Evolutionary conservation across 1,140 invertebrate genomes (phyloP), one percentile per base, ranked within the genome.

Genomic region (Uloborus diversus): DNA sequence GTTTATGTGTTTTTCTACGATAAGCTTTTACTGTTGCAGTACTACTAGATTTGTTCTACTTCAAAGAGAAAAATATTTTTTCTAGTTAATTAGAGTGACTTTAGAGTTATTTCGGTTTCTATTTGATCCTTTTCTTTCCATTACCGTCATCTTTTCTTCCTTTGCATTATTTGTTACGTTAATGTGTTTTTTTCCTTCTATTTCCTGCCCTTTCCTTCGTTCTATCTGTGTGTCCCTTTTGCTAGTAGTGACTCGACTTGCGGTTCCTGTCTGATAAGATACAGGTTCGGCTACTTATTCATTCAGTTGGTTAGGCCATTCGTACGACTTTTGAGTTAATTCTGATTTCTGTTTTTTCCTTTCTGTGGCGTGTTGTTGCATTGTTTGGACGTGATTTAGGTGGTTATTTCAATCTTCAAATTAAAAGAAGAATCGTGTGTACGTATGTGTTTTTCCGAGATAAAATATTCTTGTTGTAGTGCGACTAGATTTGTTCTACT

Each of bases 91-190:
- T n/a, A n/a, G n/a, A n/a, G n/a, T n/a, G n/a, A n/a, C n/a, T n/a
- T n/a, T n/a, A n/a, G n/a, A n/a, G n/a, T n/a, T n/a, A n/a, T n/a
- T n/a, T n/a, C n/a, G n/a, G n/a, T n/a, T n/a, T n/a, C n/a, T n/a
- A n/a, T n/a, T 73, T 59, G 69, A 73, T 73, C 56, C 69, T 49
- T 73, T 61, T 73, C 59, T 75, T 64, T 75, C 59, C 59, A 64
- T 75, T 64, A 64, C 37, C 59, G 71, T 53, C 42, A 42, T 47
- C 59, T 75, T 75, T 64, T 64, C 71, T 64, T 75, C 64, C 47
- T 64, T 35, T 64, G 57, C 57, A 51, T 75, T 75, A 64, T 75
- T 75, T 62, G 57, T 75, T 42, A 75, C 71, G 37, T 75, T 73
- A 61, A 47, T 73, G 53, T 61, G 23, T 27, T 20, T 56, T 33